Conservation (phyloP, 1,140 invertebrate genomes). For the Lordiphosa stackelbergi region DNA sequence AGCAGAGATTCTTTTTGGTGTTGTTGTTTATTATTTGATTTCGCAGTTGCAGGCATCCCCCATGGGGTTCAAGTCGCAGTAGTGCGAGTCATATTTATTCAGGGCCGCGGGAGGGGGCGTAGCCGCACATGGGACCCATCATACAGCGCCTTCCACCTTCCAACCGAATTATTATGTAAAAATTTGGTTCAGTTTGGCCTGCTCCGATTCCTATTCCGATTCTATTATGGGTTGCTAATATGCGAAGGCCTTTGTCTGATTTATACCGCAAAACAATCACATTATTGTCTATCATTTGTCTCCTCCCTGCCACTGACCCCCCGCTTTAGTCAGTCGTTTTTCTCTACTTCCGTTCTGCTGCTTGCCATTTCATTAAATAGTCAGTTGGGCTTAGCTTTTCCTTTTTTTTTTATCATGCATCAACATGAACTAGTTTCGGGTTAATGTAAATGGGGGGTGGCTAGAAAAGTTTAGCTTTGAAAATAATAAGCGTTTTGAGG, state of each 20-base stretch:
- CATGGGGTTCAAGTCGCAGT: not conserved
- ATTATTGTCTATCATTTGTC: slow-evolving; percentile 48
- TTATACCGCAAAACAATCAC: slow-evolving; percentile 65
- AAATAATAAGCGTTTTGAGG: no score
- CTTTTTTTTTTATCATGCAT: slow-evolving; percentile 40
- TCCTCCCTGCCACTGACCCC: slow-evolving; percentile 2
- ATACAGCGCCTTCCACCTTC: not conserved
- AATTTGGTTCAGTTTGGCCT: not conserved
- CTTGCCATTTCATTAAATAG: slow-evolving; percentile 47
- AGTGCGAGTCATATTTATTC: slow-evolving; percentile 12
- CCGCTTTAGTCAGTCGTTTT: slow-evolving; percentile 16
- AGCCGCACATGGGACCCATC: no score
- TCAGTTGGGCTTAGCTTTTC: slow-evolving; percentile 25
- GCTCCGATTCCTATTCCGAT: not conserved
- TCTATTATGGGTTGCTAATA: slow-evolving; percentile 24
- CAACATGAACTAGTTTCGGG: slow-evolving; percentile 56
- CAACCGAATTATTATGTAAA: slow-evolving; percentile 20
- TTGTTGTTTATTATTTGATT: not conserved
- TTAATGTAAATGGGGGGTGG: slow-evolving; percentile 16
- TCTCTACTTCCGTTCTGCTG: slow-evolving; percentile 28
- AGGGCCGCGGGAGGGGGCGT: not conserved
- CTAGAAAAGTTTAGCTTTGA: slow-evolving; percentile 15
- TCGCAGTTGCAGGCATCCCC: not conserved
- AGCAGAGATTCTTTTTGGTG: not conserved
- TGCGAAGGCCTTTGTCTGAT: slow-evolving; percentile 56